Base-by-base conservation (phyloP, 2,888 invertebrate genomes). In the Petrolisthes cinctipes region DNA sequence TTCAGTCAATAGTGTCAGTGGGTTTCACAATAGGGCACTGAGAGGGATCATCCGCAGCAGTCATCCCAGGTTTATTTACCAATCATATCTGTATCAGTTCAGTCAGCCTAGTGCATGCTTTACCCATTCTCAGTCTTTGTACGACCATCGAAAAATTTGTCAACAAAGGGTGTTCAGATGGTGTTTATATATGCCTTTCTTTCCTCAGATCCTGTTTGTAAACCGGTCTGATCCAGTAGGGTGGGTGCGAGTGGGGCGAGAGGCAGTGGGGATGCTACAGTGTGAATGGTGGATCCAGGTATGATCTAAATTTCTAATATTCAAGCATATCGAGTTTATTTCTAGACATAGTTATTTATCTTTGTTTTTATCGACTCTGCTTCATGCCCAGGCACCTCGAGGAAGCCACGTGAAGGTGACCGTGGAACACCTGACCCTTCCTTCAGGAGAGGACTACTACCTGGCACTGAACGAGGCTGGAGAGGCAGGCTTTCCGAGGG, bases 401-500 rank as follows among this genome's bases (percentile, higher is more conserved):
- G 88, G 82, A 23, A 85, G 82, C 68, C 88, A 88, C 85, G 80
- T 88, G 17, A 85, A 80, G 78, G 54, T 88, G 11, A 78, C 20
- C 2, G 56, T 88, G 14, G 82, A 76, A 23, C 76, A 76, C 5
- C 68, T 88, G 11, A 20, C 76, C 37, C 71, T 88, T 0, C 76
- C 85, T n/a, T 68, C 61, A 3, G 71, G 82, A 5, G 80, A 83
- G 23, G 83, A 83, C 37, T 76, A 76, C 57, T 88, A 88, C 78
- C 57, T 88, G 61, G 85, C 66, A 9, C 53, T 88, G 11, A 82
- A 88, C 37, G 88, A 88, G 68, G 88, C 85, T 14, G 88, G 88
- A 5, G 85, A 85, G 4, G 11, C 85, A 17, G 51, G 54, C 17
- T 88, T 82, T 71, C 85, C 85, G 0, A 17, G 54, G 4, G 68